Evolutionary conservation across 2,113 vertebrate genomes (phyloP).

Genomic region (Sminthopsis crassicaudata): DNA sequence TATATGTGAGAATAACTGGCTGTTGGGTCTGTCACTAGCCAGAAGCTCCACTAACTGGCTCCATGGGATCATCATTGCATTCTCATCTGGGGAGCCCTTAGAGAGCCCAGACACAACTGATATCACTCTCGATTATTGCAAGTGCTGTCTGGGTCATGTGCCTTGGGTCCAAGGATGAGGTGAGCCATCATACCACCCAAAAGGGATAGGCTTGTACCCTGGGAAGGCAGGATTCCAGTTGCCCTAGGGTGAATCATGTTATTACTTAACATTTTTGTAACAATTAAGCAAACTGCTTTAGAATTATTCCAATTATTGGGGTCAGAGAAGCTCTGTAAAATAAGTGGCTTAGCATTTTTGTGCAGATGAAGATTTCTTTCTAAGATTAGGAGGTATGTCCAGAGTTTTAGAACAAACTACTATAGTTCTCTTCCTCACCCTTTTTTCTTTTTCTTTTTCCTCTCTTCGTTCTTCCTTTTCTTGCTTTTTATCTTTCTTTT

Average conservation of each 20-base stretch:
- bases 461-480: neutral
- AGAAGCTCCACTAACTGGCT: neutral
- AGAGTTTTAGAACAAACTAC: neutral
- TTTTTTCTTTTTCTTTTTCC: neutral
- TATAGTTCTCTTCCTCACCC: neutral
- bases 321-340: neutral
- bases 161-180: neutral
- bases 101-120: neutral
- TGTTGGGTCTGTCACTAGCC: neutral
- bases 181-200: neutral
- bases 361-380: neutral
- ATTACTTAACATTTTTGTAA: neutral
- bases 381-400: neutral
- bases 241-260: neutral
- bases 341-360: neutral
- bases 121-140: neutral
- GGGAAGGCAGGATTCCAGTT: neutral
- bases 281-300: neutral
- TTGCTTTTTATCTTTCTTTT: neutral
- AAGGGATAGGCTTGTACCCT: neutral
- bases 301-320: neutral
- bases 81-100: neutral
- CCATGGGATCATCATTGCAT: neutral
- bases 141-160: neutral
- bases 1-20: neutral